Evolutionary conservation across 1,140 invertebrate species (phyloP).

Genomic region (Dendroctonus ponderosae): DNA sequence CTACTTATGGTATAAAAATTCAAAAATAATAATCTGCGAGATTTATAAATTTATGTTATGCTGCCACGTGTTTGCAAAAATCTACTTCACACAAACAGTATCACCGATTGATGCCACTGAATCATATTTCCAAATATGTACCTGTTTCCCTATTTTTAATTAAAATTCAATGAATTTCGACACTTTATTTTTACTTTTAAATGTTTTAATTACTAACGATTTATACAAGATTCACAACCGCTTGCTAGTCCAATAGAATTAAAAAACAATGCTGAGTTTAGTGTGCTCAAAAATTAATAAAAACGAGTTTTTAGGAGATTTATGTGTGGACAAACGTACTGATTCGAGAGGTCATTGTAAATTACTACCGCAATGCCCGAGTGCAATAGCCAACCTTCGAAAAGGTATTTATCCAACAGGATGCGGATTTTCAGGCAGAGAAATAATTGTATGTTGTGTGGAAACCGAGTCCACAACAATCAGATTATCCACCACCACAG

Average conservation of each 20-base stretch:
- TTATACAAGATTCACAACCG: too few species aligned
- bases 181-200: slow-evolving; percentile 15
- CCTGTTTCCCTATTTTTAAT: background rate
- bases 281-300: too few species aligned
- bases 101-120: too few species aligned
- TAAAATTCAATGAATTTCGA: background rate
- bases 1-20: too few species aligned
- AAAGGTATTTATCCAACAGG: slow-evolving; percentile 34
- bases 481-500: background rate
- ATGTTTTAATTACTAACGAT: background rate
- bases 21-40: too few species aligned
- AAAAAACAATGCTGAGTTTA: too few species aligned
- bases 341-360: slow-evolving; percentile 31
- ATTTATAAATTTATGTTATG: background rate
- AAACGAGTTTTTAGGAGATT: slow-evolving; percentile 24
- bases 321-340: slow-evolving; percentile 22
- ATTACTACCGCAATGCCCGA: slow-evolving; percentile 30
- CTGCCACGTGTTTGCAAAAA: background rate
- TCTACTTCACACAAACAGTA: too few species aligned
- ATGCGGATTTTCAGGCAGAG: slow-evolving; percentile 38
- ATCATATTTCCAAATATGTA: background rate
- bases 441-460: slow-evolving; percentile 42
- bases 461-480: slow-evolving; percentile 7
- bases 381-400: slow-evolving; percentile 32
- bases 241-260: too few species aligned